Conservation (phyloP, 1,140 invertebrate species). For the Pogonomyrmex barbatus region DNA sequence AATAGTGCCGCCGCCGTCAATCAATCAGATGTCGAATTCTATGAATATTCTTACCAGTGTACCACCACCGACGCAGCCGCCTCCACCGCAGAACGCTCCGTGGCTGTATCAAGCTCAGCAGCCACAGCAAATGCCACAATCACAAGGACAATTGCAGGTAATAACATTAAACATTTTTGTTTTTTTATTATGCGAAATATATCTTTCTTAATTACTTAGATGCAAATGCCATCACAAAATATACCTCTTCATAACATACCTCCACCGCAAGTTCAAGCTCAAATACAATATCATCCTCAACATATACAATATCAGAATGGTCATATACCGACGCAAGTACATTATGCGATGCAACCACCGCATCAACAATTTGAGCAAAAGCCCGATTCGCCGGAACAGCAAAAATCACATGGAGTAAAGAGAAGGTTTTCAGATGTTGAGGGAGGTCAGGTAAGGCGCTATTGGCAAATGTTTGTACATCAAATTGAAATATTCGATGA, state of each 20-base stretch:
- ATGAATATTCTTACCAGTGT: slow-evolving; percentile 84
- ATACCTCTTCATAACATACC: slow-evolving; percentile 79
- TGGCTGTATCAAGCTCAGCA: slow-evolving; percentile 83
- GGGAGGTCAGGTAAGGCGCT: slow-evolving; percentile 79
- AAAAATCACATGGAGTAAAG: slow-evolving; percentile 83
- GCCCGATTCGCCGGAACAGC: slow-evolving; percentile 81
- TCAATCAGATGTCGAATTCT: slow-evolving; percentile 81
- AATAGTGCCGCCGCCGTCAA: slow-evolving; percentile 83
- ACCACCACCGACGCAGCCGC: slow-evolving; percentile 83
- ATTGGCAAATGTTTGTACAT: background rate
- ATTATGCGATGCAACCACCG: slow-evolving; percentile 83
- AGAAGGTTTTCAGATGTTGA: slow-evolving; percentile 84
- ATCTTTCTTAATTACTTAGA: slow-evolving; percentile 59
- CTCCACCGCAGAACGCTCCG: slow-evolving; percentile 81
- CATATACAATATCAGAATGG: slow-evolving; percentile 85
- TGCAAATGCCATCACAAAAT: slow-evolving; percentile 78
- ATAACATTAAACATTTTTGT: background rate
- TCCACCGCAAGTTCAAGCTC: slow-evolving; percentile 82
- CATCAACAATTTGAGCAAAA: slow-evolving; percentile 81
- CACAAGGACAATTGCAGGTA: slow-evolving; percentile 83
- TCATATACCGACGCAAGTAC: slow-evolving; percentile 82
- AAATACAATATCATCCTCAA: slow-evolving; percentile 83
- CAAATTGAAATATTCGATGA: background rate
- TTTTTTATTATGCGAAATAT: slow-evolving; percentile 2
- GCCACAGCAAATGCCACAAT: slow-evolving; percentile 74